A percentile compares a stretch with the other conserved stretches of the same genome.
Conservation (phyloP, 2,797 vertebrate genomes). For the Eupleurogrammus muticus region DNA sequence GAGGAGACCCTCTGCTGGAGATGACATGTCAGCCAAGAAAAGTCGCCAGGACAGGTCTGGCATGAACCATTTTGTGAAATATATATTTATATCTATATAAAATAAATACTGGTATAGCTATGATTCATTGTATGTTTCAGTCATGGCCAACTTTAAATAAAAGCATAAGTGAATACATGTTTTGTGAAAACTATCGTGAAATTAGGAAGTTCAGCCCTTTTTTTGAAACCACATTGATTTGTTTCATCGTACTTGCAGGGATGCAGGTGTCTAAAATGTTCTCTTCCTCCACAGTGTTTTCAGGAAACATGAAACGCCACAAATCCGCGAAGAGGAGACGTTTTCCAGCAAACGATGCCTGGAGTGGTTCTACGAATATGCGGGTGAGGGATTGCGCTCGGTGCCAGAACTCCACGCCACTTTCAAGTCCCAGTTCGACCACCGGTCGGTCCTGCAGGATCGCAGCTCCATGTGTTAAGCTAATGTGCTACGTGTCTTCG, state of each 20-base stretch:
- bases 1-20: conserved; percentile 97
- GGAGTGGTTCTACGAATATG: conserved; percentile 99
- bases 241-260: not conserved
- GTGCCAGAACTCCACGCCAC: not conserved
- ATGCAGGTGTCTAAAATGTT: conserved; percentile 5
- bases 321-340: conserved; percentile 95
- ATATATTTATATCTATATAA: too few species aligned
- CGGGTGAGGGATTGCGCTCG: conserved; percentile 81
- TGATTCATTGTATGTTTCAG: not conserved
- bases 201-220: not conserved
- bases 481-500: conserved; percentile 3
- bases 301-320: conserved; percentile 94
- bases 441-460: not conserved
- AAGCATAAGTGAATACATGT: not conserved
- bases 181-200: not conserved
- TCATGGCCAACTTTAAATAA: too few species aligned
- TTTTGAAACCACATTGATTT: not conserved
- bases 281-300: conserved; percentile 86
- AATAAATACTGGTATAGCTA: not conserved
- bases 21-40: conserved; percentile 98
- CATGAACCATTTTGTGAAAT: conserved; percentile 6
- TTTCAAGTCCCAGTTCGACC: not conserved
- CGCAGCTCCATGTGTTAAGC: not conserved
- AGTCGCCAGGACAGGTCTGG: conserved; percentile 96
- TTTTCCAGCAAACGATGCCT: conserved; percentile 99